phyloP scores from a whole-genome alignment of 2,797 vertebrate species.

The Sorex maritimensis region DNA sequence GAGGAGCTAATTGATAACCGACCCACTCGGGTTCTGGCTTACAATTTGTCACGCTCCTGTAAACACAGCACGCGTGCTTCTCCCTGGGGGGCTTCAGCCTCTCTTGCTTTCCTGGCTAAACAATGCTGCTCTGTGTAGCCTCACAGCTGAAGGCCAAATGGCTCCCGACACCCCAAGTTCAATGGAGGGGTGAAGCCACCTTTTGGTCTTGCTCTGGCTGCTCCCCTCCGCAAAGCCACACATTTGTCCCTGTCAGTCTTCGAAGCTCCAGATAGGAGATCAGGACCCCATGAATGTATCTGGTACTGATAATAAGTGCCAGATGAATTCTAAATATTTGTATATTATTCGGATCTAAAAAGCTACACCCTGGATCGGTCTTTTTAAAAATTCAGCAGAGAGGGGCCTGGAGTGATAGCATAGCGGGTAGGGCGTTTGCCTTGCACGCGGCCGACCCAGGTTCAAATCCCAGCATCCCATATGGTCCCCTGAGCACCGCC shows the following conservation, averaged over 20 bases:
- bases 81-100: neutral
- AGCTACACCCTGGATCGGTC: neutral
- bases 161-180: neutral
- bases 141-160: neutral
- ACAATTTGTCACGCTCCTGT: neutral
- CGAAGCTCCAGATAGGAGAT: neutral
- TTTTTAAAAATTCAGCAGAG: neutral
- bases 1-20: neutral
- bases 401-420: no score
- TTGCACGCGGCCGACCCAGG: no score
- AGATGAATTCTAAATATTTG: neutral
- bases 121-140: neutral
- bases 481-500: no score
- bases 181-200: neutral
- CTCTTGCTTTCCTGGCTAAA: neutral
- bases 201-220: neutral
- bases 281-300: neutral
- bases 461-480: no score
- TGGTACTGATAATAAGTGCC: neutral
- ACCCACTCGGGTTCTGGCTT: neutral
- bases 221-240: neutral
- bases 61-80: neutral
- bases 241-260: neutral
- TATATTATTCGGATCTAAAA: neutral
- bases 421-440: no score